Percentiles rank a stretch among this genome's conserved stretches.
Conservation (phyloP, 2,797 vertebrate genomes). For the Phalloptychus januarius region DNA sequence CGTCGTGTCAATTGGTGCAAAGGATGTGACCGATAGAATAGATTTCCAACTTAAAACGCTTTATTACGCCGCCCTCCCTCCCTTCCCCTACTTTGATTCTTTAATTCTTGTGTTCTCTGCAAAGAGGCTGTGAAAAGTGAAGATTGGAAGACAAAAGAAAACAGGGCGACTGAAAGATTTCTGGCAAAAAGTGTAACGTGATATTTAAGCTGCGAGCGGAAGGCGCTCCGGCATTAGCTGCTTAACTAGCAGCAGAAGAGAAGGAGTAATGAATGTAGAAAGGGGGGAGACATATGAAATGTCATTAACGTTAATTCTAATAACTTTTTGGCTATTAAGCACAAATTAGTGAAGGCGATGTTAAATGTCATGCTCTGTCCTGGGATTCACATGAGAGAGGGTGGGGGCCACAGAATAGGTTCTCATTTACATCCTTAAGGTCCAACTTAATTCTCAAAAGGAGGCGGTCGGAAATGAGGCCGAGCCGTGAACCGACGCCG, state of each 20-base stretch:
- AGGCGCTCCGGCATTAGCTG: conserved; percentile 72
- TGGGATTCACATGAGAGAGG: conserved; percentile 77
- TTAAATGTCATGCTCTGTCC: conserved; percentile 86
- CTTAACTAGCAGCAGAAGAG: conserved; percentile 71
- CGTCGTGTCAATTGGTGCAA: conserved; percentile 71
- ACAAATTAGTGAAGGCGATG: conserved; percentile 84
- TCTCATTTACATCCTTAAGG: conserved; percentile 84
- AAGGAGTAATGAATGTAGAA: conserved; percentile 75
- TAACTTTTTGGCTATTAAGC: conserved; percentile 86
- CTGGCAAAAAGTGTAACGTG: conserved; percentile 71
- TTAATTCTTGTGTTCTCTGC: conserved; percentile 54
- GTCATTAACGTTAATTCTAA: conserved; percentile 85
- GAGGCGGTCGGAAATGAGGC: conserved; percentile 76
- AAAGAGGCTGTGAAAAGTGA: conserved; percentile 37
- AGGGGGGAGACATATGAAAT: conserved; percentile 78
- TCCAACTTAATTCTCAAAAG: conserved; percentile 82
- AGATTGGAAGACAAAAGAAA: conserved; percentile 40
- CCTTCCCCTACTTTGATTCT: conserved; percentile 47
- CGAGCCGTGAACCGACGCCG: conserved; percentile 66
- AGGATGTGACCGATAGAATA: conserved; percentile 74
- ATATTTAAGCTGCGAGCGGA: conserved; percentile 74
- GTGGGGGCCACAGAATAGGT: conserved; percentile 72
- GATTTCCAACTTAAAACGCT: conserved; percentile 71
- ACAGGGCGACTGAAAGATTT: conserved; percentile 61
- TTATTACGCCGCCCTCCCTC: conserved; percentile 35